These are phyloP conservation scores for Embidobia sp. DNA, from an alignment of 2,888 invertebrate species.

Conservation along the genomic window DNA sequence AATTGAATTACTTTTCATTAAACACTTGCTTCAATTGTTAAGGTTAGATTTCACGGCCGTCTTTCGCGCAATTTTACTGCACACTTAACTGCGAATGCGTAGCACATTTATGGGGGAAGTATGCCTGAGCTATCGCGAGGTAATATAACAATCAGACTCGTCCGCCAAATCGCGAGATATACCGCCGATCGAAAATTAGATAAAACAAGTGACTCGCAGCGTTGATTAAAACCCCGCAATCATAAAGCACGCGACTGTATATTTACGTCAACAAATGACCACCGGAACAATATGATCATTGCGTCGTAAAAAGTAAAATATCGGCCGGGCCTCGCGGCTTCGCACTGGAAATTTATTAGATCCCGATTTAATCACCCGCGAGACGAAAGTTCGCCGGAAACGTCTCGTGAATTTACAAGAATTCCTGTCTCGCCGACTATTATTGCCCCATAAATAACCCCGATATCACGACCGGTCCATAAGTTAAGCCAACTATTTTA, in stretches of 20 bases:
- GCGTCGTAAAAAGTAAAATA: slow-evolving; percentile 53
- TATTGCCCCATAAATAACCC: slow-evolving; percentile 65
- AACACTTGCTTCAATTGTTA: slow-evolving; percentile 52
- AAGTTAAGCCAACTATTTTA: slow-evolving; percentile 2
- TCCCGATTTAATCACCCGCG: slow-evolving; percentile 51
- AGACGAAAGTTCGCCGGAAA: slow-evolving; percentile 43
- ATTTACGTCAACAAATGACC: slow-evolving; percentile 45
- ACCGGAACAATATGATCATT: slow-evolving; percentile 50
- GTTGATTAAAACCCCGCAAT: slow-evolving; percentile 32
- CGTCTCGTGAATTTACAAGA: slow-evolving; percentile 53
- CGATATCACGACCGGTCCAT: slow-evolving; percentile 20
- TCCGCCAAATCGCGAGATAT: slow-evolving; percentile 45
- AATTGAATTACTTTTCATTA: slow-evolving; percentile 59
- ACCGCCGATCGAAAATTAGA: slow-evolving; percentile 50
- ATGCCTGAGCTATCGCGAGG: slow-evolving; percentile 34
- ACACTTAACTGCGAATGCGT: slow-evolving; percentile 47
- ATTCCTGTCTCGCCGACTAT: slow-evolving; percentile 50
- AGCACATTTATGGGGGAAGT: slow-evolving; percentile 46
- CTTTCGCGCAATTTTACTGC: slow-evolving; percentile 51
- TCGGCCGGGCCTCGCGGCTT: slow-evolving; percentile 13
- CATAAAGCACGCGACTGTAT: slow-evolving; percentile 41
- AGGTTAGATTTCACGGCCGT: slow-evolving; percentile 48
- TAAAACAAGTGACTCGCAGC: slow-evolving; percentile 45
- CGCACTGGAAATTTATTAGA: slow-evolving; percentile 55
- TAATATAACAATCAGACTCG: slow-evolving; percentile 52